Percentiles rank a stretch among this genome's conserved stretches.
These are phyloP conservation scores for Tiliacea aurago DNA, from an alignment of 2,888 invertebrate genomes.

Conservation along the genomic window DNA sequence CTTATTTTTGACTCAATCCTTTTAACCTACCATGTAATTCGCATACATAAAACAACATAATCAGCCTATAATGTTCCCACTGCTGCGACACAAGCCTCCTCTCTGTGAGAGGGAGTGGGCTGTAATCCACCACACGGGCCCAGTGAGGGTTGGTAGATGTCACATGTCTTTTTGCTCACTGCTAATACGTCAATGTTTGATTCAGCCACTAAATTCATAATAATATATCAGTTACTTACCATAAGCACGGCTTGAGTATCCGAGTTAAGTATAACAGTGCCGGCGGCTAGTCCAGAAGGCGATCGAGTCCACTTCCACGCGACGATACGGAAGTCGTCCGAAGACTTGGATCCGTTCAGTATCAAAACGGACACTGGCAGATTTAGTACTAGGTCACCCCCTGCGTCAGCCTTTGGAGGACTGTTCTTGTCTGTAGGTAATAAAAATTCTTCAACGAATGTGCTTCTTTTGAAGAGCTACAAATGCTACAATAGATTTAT, in stretches of 20 bases:
- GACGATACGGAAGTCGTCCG: conserved; percentile 96
- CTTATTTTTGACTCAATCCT: no score
- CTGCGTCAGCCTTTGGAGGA: conserved; percentile 96
- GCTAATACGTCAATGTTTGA: not conserved
- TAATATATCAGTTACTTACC: conserved; percentile 67
- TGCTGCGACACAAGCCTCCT: no score
- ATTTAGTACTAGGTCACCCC: conserved; percentile 95
- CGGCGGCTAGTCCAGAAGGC: conserved; percentile 95
- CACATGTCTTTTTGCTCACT: no score
- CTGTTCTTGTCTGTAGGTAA: conserved; percentile 94
- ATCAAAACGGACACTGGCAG: conserved; percentile 94
- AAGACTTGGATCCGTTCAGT: conserved; percentile 96
- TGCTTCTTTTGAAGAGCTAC: not conserved
- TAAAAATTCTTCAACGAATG: not conserved
- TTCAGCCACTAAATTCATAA: not conserved
- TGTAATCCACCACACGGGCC: no score
- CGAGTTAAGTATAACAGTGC: conserved; percentile 94
- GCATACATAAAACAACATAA: no score
- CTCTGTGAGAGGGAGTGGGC: no score
- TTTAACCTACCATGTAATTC: no score
- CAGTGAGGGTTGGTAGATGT: no score
- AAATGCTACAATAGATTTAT: not conserved
- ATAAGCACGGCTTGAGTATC: conserved; percentile 94
- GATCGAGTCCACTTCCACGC: conserved; percentile 96
- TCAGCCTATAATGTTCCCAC: no score